Evolutionary conservation across 2,888 invertebrate species (phyloP).

Genomic region (Phorcus lineatus): DNA sequence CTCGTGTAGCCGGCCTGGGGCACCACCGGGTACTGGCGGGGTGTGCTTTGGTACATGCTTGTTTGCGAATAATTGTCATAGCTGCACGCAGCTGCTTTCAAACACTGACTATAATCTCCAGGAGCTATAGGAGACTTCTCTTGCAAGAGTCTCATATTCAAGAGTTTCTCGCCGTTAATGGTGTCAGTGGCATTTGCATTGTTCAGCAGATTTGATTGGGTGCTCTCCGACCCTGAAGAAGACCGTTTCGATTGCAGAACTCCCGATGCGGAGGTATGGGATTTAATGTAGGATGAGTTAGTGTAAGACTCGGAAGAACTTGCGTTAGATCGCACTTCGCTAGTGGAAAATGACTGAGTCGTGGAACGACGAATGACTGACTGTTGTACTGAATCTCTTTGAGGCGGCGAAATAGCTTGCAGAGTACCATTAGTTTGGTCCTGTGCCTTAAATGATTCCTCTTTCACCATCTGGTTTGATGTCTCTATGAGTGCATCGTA

Average conservation of each 20-base stretch:
- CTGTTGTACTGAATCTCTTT: slow-evolving; percentile 59
- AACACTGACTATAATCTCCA: slow-evolving; percentile 57
- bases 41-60: slow-evolving; percentile 50
- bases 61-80: slow-evolving; percentile 61
- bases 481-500: slow-evolving; percentile 43
- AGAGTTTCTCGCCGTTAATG: slow-evolving; percentile 43
- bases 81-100: slow-evolving; percentile 63
- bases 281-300: slow-evolving; percentile 26
- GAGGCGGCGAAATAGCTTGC: slow-evolving; percentile 42
- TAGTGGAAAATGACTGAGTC: slow-evolving; percentile 28
- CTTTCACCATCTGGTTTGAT: slow-evolving; percentile 38
- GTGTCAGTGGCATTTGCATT: slow-evolving; percentile 17
- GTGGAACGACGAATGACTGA: slow-evolving; percentile 69
- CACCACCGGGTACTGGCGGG: slow-evolving; percentile 63
- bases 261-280: slow-evolving; percentile 20
- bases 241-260: slow-evolving; percentile 19
- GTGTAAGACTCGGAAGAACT: neutral
- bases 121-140: slow-evolving; percentile 45
- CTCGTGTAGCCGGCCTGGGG: slow-evolving; percentile 84
- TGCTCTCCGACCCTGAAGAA: slow-evolving; percentile 31
- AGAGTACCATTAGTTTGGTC: slow-evolving; percentile 41
- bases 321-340: slow-evolving; percentile 10
- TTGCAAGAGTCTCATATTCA: slow-evolving; percentile 51
- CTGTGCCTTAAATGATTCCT: slow-evolving; percentile 44
- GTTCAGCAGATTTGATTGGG: slow-evolving; percentile 25